Conservation (phyloP, 1,140 invertebrate genomes). For the Nebria ingens region DNA sequence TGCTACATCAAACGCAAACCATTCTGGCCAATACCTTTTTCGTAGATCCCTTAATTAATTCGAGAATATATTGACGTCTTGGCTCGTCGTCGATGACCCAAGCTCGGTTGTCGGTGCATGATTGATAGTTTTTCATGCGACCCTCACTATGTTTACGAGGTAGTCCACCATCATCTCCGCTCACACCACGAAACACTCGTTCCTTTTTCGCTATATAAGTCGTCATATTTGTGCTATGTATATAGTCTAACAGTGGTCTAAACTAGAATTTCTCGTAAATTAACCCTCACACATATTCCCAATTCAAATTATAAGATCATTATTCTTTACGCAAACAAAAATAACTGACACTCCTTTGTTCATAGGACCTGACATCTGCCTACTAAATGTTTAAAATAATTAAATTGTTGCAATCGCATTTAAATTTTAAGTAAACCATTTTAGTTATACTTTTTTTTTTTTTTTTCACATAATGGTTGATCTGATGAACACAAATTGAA, state of each 20-base stretch:
- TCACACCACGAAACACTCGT: slow-evolving; percentile 29
- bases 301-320: background rate
- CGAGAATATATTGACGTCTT: slow-evolving; percentile 35
- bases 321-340: background rate
- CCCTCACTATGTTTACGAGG: slow-evolving; percentile 34
- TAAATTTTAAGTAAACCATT: too few species aligned
- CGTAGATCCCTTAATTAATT: slow-evolving; percentile 30
- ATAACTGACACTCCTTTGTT: background rate
- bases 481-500: background rate
- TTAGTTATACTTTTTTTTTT: too few species aligned
- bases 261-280: background rate
- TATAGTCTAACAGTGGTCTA: too few species aligned
- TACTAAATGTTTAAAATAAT: too few species aligned
- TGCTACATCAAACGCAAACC: too few species aligned
- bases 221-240: slow-evolving; percentile 26
- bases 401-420: too few species aligned
- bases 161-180: slow-evolving; percentile 22
- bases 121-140: slow-evolving; percentile 35
- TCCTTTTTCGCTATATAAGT: slow-evolving; percentile 38
- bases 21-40: background rate
- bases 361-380: background rate
- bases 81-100: slow-evolving; percentile 36
- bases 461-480: too few species aligned
- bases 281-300: background rate
- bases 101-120: slow-evolving; percentile 36